Percentiles rank a stretch among this genome's conserved stretches.
Evolutionary conservation across 2,797 vertebrate genomes (phyloP).

Genomic region (Pipistrellus kuhlii): DNA sequence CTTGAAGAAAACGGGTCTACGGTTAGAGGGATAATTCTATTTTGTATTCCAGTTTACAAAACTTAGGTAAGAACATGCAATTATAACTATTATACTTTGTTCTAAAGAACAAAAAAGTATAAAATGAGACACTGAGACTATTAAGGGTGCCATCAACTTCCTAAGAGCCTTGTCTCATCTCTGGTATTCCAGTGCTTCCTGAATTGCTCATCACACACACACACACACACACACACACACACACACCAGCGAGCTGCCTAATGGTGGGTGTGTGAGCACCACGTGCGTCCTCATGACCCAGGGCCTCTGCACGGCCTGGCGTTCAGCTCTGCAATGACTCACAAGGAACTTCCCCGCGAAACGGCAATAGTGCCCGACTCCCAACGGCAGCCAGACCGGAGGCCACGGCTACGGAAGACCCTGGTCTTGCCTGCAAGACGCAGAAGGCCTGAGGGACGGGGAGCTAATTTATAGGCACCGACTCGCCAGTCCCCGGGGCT

Average conservation of each 20-base stretch:
- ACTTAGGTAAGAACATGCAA: constrained; percentile 29
- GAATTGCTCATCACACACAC: neutral
- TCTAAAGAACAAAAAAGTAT: neutral
- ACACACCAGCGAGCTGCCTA: neutral
- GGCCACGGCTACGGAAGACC: neutral
- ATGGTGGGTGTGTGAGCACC: too few species aligned
- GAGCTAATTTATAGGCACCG: neutral
- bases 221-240: too few species aligned
- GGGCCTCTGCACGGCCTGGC: neutral
- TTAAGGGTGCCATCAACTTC: neutral
- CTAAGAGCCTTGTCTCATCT: neutral
- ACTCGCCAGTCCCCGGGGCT: neutral
- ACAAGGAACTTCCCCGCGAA: neutral
- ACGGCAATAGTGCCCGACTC: neutral
- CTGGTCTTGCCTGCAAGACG: neutral
- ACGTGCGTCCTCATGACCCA: neutral
- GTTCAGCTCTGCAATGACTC: neutral
- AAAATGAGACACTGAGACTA: constrained; percentile 38
- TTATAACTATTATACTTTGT: constrained; percentile 8
- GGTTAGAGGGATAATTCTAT: neutral
- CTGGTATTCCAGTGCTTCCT: neutral
- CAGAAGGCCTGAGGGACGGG: neutral
- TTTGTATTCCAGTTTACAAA: neutral
- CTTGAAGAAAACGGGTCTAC: neutral
- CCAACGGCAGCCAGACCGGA: neutral